Conservation (phyloP, 2,797 vertebrate genomes). For the Chaetodon trifasciatus region DNA sequence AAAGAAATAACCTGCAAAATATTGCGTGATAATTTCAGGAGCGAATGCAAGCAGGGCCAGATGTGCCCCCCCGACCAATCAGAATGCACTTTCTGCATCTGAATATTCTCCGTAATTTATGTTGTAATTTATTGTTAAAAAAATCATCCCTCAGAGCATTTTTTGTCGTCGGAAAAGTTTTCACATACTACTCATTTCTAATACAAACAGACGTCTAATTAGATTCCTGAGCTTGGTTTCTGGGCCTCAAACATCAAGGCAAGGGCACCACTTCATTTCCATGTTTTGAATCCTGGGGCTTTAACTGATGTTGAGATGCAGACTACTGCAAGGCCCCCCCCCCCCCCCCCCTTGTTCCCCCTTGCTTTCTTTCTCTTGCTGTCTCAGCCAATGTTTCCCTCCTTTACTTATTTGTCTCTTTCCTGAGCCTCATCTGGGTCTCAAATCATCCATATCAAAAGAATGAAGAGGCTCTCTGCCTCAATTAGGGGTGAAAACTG, state of each 20-base stretch:
- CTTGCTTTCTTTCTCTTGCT: slow-evolving; percentile 8
- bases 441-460: slow-evolving; percentile 56
- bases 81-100: too few species aligned
- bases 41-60: too few species aligned
- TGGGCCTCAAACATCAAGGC: slow-evolving; percentile 37
- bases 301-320: slow-evolving; percentile 49
- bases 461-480: slow-evolving; percentile 41
- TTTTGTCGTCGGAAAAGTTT: slow-evolving; percentile 3
- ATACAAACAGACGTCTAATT: slow-evolving; percentile 47
- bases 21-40: too few species aligned
- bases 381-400: slow-evolving; percentile 25
- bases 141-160: background rate
- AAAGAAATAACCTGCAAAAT: too few species aligned
- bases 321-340: background rate
- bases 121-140: too few species aligned
- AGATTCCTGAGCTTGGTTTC: slow-evolving; percentile 30
- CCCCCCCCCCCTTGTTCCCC: slow-evolving; percentile 22
- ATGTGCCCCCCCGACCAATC: too few species aligned
- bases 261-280: slow-evolving; percentile 30
- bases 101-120: too few species aligned
- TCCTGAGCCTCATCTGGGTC: slow-evolving; percentile 37
- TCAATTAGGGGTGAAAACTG: slow-evolving; percentile 46
- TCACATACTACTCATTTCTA: slow-evolving; percentile 3
- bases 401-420: slow-evolving; percentile 28
- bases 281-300: slow-evolving; percentile 27